phyloP scores from a whole-genome alignment of 2,113 vertebrate genomes.

The Microcebus murinus region DNA sequence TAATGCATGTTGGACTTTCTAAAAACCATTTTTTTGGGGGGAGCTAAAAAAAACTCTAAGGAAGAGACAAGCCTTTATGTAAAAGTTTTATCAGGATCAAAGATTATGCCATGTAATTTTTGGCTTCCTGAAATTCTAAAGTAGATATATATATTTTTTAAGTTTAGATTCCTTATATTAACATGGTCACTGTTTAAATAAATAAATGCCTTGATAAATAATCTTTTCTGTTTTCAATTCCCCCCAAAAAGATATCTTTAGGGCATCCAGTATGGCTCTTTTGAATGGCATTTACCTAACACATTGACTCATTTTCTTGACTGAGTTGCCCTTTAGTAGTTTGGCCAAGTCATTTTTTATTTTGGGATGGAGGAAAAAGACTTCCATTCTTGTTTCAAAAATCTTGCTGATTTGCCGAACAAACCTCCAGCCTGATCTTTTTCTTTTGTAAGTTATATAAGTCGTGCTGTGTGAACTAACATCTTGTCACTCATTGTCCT shows the following conservation, averaged over 20 bases:
- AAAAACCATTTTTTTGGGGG: neutral
- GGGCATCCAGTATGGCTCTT: neutral
- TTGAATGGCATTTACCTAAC: neutral
- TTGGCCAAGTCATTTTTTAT: conserved; percentile 37
- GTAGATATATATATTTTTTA: neutral
- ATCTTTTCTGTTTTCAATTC: neutral
- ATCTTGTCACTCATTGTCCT: conserved; percentile 74
- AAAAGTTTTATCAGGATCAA: neutral
- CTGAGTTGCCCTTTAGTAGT: neutral
- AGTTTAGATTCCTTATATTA: neutral
- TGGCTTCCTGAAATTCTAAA: neutral
- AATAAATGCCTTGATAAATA: neutral
- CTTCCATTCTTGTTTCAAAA: conserved; percentile 55
- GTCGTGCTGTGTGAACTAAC: conserved; percentile 63
- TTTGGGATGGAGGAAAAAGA: neutral
- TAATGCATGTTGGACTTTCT: neutral
- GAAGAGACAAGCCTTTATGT: neutral
- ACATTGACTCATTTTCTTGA: neutral
- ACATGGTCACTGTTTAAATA: neutral
- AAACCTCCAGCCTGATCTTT: conserved; percentile 22
- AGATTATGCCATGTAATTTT: neutral
- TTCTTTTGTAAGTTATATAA: conserved; percentile 65
- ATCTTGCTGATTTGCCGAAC: conserved; percentile 69
- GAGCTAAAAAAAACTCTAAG: neutral
- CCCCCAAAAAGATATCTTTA: neutral